phyloP scores from a whole-genome alignment of 2,888 invertebrate species.

The Andrena hattorfiana region DNA sequence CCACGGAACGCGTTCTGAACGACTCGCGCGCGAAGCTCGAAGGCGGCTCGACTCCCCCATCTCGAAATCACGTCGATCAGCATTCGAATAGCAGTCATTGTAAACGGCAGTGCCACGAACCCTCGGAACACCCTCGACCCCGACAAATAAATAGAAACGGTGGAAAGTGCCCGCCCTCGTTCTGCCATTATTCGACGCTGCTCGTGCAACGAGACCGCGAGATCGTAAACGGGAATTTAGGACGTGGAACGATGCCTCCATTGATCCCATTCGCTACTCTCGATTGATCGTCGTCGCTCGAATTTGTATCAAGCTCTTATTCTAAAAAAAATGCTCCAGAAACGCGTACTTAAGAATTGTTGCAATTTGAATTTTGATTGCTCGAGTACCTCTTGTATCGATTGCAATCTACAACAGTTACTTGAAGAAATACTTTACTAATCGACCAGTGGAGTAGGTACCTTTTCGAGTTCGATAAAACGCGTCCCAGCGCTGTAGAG shows the following conservation, averaged over 20 bases:
- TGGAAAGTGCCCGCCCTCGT: slow-evolving; percentile 34
- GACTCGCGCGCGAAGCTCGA: slow-evolving; percentile 14
- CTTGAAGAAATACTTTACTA: no score
- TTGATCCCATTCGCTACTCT: neutral
- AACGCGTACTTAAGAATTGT: no score
- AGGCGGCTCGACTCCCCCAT: slow-evolving; percentile 33
- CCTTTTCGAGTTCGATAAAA: no score
- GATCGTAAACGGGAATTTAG: slow-evolving; percentile 13
- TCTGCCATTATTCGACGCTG: slow-evolving; percentile 20
- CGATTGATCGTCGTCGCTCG: neutral
- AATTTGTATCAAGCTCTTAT: neutral
- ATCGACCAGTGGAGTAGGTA: no score
- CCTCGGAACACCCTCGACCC: slow-evolving; percentile 37
- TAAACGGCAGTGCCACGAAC: slow-evolving; percentile 38
- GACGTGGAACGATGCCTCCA: neutral
- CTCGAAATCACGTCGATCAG: slow-evolving; percentile 37
- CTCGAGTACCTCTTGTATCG: no score
- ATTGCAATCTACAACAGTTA: no score
- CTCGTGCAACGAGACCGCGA: slow-evolving; percentile 1
- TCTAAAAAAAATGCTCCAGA: no score
- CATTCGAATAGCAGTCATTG: slow-evolving; percentile 26
- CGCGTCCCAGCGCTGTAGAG: no score
- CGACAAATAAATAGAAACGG: slow-evolving; percentile 44
- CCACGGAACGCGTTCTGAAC: neutral
- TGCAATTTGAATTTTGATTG: no score